A percentile compares a stretch with the other conserved stretches of the same genome.
These are phyloP conservation scores for Pseudorasbora parva DNA, from an alignment of 2,113 vertebrate species.

Conservation along the genomic window DNA sequence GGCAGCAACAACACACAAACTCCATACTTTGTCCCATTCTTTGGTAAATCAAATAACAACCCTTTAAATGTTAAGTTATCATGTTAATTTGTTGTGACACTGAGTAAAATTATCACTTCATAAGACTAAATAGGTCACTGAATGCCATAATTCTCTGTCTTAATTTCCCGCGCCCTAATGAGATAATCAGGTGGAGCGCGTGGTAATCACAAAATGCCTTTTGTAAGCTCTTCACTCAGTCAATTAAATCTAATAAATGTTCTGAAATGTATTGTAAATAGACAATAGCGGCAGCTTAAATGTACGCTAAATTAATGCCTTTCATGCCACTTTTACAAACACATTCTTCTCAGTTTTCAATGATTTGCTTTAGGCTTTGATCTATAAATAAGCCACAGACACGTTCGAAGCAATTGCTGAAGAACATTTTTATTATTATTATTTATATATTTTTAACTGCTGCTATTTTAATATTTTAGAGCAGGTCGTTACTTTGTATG, in stretches of 20 bases:
- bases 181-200: background rate
- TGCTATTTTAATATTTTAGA: background rate
- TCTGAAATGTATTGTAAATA: background rate
- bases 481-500: background rate
- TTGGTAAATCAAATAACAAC: background rate
- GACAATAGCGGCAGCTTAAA: background rate
- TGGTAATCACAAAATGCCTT: background rate
- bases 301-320: background rate
- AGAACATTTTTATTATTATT: too few species aligned
- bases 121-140: background rate
- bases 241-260: background rate
- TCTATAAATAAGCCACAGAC: too few species aligned
- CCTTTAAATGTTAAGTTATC: background rate
- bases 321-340: background rate
- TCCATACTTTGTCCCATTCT: background rate
- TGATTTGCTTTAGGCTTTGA: too few species aligned
- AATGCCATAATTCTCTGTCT: background rate
- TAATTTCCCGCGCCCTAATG: background rate
- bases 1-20: constrained; percentile 20
- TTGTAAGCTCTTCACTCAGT: background rate
- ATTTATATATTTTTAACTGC: too few species aligned
- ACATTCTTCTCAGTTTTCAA: too few species aligned
- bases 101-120: background rate
- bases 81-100: background rate
- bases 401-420: too few species aligned